Evolutionary conservation across 2,113 vertebrate genomes (phyloP).

Genomic region (Rhea pennata): DNA sequence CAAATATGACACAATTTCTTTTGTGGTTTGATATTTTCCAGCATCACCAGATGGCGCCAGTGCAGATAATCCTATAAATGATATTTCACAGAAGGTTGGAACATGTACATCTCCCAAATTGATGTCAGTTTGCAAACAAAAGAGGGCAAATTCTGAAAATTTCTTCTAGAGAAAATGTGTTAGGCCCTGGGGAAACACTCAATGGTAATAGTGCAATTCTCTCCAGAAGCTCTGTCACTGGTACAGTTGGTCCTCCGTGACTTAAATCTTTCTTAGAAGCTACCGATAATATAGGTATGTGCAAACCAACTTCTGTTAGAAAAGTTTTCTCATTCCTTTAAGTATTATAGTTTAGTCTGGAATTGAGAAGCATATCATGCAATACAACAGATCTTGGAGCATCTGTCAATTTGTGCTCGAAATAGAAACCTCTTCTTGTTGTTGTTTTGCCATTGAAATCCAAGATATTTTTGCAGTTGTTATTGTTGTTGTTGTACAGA

Average conservation of each 20-base stretch:
- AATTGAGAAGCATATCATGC: neutral
- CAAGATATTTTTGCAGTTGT: neutral
- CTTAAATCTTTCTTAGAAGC: neutral
- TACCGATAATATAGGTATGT: neutral
- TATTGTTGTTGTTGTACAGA: neutral
- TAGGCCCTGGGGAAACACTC: neutral
- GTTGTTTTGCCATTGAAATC: neutral
- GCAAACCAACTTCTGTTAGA: neutral
- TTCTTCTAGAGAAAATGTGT: neutral
- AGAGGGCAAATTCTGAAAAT: neutral
- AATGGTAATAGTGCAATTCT: neutral
- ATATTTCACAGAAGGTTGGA: neutral
- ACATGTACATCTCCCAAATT: neutral
- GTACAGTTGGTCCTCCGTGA: neutral
- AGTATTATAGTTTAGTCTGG: neutral
- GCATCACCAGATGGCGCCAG: conserved; percentile 68
- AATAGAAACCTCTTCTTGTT: conserved; percentile 27
- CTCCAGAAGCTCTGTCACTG: neutral
- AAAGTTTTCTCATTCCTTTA: conserved; percentile 5
- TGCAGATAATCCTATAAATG: neutral
- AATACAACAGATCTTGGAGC: neutral
- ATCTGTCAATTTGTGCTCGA: conserved; percentile 24
- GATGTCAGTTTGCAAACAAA: neutral
- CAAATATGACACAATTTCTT: neutral
- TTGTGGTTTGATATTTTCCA: neutral